Evolutionary conservation across 2,888 invertebrate genomes (phyloP), one percentile per base, ranked within the genome.

Genomic region (Neelides folsomi): DNA sequence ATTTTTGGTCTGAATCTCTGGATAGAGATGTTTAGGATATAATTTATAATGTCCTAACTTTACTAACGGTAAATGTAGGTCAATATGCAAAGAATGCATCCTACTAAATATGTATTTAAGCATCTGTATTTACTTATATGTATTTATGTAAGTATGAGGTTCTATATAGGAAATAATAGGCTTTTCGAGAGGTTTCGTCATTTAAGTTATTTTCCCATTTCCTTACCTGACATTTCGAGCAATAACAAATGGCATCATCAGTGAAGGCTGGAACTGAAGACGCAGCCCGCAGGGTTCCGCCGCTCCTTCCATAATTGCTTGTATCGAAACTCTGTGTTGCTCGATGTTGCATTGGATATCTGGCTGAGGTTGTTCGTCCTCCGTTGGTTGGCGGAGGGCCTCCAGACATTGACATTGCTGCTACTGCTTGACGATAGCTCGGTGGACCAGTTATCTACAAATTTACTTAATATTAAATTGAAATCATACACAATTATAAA

Each of bases 151-250:
- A n/a, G n/a, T n/a, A n/a, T n/a, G n/a, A n/a, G n/a, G n/a, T n/a
- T n/a, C n/a, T n/a, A n/a, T n/a, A n/a, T n/a, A 27, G 3, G 7
- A 27, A 27, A 27, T 27, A 27, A 27, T 27, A 7, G 3, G 3
- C 7, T 7, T 27, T 27, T 27, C 27, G 3, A 3, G 4, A 27
- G 27, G 27, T 27, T 27, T 27, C 27, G 27, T 27, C 27, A 27
- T 27, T 27, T 27, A 27, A 27, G 27, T 27, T 27, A 27, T 27
- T 5, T 27, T 7, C 27, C 7, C 7, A 27, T 27, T 27, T 27
- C 27, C 27, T 27, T 55, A 66, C 66, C 66, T 65, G 64, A 51
- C 66, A 66, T 56, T 66, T 66, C 45, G 62, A 60, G 51, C 66
- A 66, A 49, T 58, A 56, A 55, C 66, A 66, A 53, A 62, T 56